Evolutionary conservation across 2,113 vertebrate genomes (phyloP).

Genomic region (Poecilia latipinna): DNA sequence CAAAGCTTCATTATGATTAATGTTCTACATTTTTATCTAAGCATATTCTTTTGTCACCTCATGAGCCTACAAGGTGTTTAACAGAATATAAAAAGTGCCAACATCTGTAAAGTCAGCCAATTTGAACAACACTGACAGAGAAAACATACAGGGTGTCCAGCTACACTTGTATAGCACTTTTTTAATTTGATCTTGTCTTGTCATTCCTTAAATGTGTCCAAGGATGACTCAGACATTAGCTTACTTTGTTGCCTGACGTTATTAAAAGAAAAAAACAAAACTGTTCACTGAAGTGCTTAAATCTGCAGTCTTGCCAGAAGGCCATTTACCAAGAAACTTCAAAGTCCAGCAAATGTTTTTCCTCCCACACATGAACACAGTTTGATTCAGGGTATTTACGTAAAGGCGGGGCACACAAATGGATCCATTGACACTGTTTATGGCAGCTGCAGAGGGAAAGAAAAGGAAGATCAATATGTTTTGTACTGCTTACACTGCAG

Average conservation of each 20-base stretch:
- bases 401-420: background rate
- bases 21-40: slow-evolving; percentile 2
- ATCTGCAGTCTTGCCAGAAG: background rate
- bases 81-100: background rate
- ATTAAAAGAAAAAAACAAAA: background rate
- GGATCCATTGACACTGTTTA: background rate
- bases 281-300: background rate
- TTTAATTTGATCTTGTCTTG: background rate
- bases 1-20: slow-evolving; percentile 13
- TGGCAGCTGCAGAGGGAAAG: background rate
- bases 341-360: background rate
- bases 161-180: background rate
- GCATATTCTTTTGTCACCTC: slow-evolving; percentile 7
- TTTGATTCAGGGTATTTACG: background rate
- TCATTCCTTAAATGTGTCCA: background rate
- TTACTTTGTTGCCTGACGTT: background rate
- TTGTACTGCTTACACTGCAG: background rate
- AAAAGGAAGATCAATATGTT: background rate
- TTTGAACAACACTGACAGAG: background rate
- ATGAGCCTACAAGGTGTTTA: background rate
- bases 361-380: background rate
- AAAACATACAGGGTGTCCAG: background rate
- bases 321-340: background rate
- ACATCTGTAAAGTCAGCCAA: background rate
- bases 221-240: too few species aligned